Conservation (phyloP, 2,113 vertebrate genomes). For the Rhinichthys klamathensis region DNA sequence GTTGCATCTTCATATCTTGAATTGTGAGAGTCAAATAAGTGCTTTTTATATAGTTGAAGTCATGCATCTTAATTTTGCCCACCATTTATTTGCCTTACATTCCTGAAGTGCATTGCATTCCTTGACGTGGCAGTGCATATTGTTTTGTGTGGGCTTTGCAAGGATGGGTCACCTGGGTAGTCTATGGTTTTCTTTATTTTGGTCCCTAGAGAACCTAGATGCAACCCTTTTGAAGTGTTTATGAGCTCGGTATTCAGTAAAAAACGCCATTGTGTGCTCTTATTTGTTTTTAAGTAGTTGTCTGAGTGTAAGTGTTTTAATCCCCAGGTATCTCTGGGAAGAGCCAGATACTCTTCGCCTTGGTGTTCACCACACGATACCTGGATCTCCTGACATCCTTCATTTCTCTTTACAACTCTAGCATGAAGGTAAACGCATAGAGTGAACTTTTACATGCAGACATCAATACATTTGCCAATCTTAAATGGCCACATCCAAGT, state of each 20-base stretch:
- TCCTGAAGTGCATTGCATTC: constrained; percentile 30
- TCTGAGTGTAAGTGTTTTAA: neutral
- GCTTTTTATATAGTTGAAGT: neutral
- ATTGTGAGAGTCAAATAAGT: neutral
- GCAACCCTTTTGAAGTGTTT: neutral
- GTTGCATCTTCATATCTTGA: neutral
- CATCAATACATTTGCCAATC: neutral
- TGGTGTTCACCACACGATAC: constrained; percentile 97
- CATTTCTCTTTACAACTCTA: constrained; percentile 97
- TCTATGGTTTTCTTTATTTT: neutral
- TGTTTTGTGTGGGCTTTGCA: constrained; percentile 24
- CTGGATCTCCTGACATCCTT: constrained; percentile 97
- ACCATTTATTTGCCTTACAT: neutral
- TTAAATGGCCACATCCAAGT: neutral
- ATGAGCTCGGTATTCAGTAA: neutral
- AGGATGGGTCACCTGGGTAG: neutral
- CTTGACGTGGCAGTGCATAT: constrained; percentile 86
- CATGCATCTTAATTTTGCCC: no score
- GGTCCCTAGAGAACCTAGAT: neutral
- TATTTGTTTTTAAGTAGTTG: neutral
- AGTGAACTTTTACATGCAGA: neutral
- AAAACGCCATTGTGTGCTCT: neutral
- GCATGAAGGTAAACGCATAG: constrained; percentile 90
- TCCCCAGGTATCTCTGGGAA: constrained; percentile 96
- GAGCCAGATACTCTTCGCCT: constrained; percentile 97